Percentiles rank a stretch among this genome's conserved stretches.
Conservation (phyloP, 2,113 vertebrate genomes). For the Progne subis region DNA sequence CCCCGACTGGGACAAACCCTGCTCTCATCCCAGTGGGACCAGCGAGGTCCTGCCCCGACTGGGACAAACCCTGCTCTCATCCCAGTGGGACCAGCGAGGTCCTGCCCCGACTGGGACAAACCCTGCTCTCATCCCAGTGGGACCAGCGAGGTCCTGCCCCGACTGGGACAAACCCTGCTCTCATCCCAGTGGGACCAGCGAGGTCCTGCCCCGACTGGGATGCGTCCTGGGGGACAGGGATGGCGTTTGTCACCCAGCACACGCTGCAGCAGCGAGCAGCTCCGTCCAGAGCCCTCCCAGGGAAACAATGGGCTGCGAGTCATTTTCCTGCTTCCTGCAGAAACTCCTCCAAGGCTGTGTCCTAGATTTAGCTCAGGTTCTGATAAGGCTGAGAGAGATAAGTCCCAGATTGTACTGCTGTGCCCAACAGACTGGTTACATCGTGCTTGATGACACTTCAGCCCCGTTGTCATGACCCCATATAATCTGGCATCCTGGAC, state of each 20-base stretch:
- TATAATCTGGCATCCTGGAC: slow-evolving; percentile 85
- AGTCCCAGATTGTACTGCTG: slow-evolving; percentile 76
- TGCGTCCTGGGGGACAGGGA: fast-evolving
- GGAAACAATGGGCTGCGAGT: not conserved
- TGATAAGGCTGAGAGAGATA: slow-evolving; percentile 56
- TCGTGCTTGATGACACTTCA: slow-evolving; percentile 69
- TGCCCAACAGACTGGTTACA: slow-evolving; percentile 60
- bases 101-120: fast-evolving
- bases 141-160: not conserved
- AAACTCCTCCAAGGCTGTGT: slow-evolving; percentile 48
- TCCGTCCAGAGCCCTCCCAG: not conserved
- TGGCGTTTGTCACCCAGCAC: not conserved
- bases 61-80: not conserved
- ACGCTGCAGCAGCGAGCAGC: fast-evolving
- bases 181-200: fast-evolving
- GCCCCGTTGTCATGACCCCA: slow-evolving; percentile 66
- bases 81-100: fast-evolving
- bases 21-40: fast-evolving
- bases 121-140: fast-evolving
- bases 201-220: not conserved
- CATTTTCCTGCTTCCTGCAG: slow-evolving; percentile 9
- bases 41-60: fast-evolving
- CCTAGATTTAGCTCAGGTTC: slow-evolving; percentile 60
- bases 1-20: fast-evolving
- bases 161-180: not conserved